These are phyloP conservation scores for Hydrochoerus hydrochaeris DNA, from an alignment of 2,113 vertebrate species.

Conservation along the genomic window DNA sequence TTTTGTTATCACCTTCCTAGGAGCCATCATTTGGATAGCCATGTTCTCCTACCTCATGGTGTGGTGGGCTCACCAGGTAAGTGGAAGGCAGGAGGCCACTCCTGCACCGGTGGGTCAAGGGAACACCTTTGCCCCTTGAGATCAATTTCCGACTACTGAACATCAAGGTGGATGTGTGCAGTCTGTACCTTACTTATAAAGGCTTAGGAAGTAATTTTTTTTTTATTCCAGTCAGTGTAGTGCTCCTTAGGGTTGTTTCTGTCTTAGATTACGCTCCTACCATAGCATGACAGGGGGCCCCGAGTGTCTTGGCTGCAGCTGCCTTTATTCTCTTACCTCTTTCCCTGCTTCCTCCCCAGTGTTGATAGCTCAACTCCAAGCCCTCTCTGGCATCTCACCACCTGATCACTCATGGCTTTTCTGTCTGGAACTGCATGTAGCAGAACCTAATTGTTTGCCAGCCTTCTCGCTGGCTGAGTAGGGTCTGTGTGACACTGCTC, in stretches of 20 bases:
- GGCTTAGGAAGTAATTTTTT: not conserved
- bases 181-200: not conserved
- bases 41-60: constrained; percentile 98
- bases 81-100: constrained; percentile 53
- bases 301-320: not conserved
- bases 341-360: not conserved
- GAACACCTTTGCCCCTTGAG: not conserved
- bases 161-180: not conserved
- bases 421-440: not conserved
- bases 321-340: not conserved
- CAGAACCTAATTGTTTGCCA: not conserved
- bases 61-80: constrained; percentile 99
- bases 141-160: not conserved
- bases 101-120: too few relatives aligned
- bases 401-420: not conserved
- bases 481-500: not conserved
- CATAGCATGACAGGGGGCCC: not conserved
- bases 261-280: not conserved
- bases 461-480: not conserved
- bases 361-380: not conserved
- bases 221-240: not conserved
- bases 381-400: not conserved
- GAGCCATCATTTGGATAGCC: constrained; percentile 96
- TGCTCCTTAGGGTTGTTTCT: not conserved
- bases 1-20: constrained; percentile 94